Conservation (phyloP, 2,888 invertebrate genomes). For the Pristionchus exspectatus region DNA sequence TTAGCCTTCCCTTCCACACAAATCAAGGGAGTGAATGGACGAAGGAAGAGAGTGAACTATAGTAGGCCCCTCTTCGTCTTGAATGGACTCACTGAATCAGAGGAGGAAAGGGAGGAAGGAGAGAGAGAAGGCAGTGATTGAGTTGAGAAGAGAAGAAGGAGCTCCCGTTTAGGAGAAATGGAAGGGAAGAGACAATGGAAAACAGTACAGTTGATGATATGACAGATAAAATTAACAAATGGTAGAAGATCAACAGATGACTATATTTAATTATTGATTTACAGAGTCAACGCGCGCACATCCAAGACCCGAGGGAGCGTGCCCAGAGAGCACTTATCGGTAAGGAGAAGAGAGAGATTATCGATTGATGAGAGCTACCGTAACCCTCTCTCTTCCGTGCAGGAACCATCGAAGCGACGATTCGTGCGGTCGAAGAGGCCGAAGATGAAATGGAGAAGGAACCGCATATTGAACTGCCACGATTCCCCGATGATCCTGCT, state of each 20-base stretch:
- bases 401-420: conserved; percentile 91
- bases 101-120: conserved; percentile 15
- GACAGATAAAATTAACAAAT: not conserved
- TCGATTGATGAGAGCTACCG: conserved; percentile 13
- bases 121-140: conserved; percentile 8
- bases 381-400: conserved; percentile 73
- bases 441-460: conserved; percentile 83
- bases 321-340: conserved; percentile 91
- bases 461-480: conserved; percentile 76
- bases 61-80: not conserved
- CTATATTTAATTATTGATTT: conserved; percentile 58
- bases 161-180: not conserved
- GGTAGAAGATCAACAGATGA: not conserved
- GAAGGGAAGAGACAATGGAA: not conserved
- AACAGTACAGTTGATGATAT: conserved; percentile 83
- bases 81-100: not conserved
- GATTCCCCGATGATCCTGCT: conserved; percentile 71
- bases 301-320: conserved; percentile 90
- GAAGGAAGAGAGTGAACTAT: conserved; percentile 11
- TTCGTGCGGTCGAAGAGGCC: conserved; percentile 90
- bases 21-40: not conserved
- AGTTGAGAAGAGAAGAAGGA: conserved; percentile 19
- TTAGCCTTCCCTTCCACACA: not conserved
- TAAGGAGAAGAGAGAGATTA: not conserved
- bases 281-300: conserved; percentile 88